phyloP scores from a whole-genome alignment of 2,888 invertebrate species.

The Drosophila neutralis region DNA sequence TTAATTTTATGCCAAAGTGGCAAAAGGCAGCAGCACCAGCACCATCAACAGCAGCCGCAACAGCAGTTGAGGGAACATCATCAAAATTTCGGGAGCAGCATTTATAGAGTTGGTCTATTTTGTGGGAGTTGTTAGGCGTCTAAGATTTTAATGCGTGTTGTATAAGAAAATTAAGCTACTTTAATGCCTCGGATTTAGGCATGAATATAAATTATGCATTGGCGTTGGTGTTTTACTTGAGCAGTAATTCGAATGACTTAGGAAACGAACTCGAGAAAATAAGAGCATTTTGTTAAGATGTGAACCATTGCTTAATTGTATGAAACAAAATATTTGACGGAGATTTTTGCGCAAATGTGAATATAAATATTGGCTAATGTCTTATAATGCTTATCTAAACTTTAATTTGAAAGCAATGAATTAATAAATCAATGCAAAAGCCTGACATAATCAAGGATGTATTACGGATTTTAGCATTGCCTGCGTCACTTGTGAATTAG shows the following conservation, averaged over 20 bases:
- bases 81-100: constrained; percentile 53
- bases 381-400: background rate
- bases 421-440: background rate
- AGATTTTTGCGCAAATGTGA: background rate
- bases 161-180: constrained; percentile 66
- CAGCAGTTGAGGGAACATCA: constrained; percentile 34
- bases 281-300: constrained; percentile 12
- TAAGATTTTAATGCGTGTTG: constrained; percentile 60
- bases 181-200: constrained; percentile 43
- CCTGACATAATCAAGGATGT: background rate
- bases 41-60: constrained; percentile 10
- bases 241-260: constrained; percentile 58
- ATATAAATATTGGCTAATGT: background rate
- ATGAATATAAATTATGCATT: constrained; percentile 59
- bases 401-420: too few species aligned
- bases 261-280: constrained; percentile 54
- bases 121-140: constrained; percentile 68
- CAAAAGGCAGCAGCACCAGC: constrained; percentile 54
- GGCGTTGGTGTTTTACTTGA: constrained; percentile 42
- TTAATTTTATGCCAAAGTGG: constrained; percentile 80
- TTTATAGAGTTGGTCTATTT: constrained; percentile 40
- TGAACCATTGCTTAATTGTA: background rate
- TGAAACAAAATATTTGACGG: background rate
- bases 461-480: background rate
- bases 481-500: background rate